Base-by-base conservation (phyloP, 1,140 invertebrate species). In the Diabrotica virgifera region DNA sequence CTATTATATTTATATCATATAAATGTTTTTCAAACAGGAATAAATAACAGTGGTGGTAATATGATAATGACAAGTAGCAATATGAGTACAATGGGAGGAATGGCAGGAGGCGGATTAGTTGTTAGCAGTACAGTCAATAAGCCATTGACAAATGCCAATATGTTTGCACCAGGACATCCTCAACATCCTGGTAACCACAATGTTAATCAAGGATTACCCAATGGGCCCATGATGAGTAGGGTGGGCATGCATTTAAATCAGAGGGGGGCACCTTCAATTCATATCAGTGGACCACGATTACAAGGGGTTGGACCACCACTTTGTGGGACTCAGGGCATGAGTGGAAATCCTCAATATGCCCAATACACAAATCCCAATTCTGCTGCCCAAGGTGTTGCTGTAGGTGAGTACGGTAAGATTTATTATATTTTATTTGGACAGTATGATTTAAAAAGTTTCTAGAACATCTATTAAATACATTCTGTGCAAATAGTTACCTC, bases 11-110 rank as follows among this genome's bases (percentile, higher is more conserved):
- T 51, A 1, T 12, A 10, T 12, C 9, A 51, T 10, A 51, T 10
- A 12, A 59, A 59, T 52, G 10, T 62, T n/a, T 13, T 55, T 13
- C 9, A 13, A 13, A 12, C 24, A 61, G 38, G 52, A 68, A 73
- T 61, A 59, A 87, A 86, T 70, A 82, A 82, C 64, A 85, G 83
- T 68, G 80, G 80, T 40, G 82, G 86, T 53, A 86, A 84, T 71
- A 88, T 90, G 87, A 86, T 89, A 70, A 85, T 89, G 80, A 88
- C 86, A 4, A 89, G 86, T 69, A 88, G 86, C 72, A 86, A 83
- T 79, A 84, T 89, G 85, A 87, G 85, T 75, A 65, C 82, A 38
- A 84, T 85, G 80, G 81, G 80, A 37, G 83, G 83, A 38, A 86
- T 86, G 84, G 84, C 82, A 38, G 85, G 85, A 35, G 85, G 85